These are phyloP conservation scores for Arvicanthis niloticus DNA, from an alignment of 2,113 vertebrate species.

Conservation along the genomic window DNA sequence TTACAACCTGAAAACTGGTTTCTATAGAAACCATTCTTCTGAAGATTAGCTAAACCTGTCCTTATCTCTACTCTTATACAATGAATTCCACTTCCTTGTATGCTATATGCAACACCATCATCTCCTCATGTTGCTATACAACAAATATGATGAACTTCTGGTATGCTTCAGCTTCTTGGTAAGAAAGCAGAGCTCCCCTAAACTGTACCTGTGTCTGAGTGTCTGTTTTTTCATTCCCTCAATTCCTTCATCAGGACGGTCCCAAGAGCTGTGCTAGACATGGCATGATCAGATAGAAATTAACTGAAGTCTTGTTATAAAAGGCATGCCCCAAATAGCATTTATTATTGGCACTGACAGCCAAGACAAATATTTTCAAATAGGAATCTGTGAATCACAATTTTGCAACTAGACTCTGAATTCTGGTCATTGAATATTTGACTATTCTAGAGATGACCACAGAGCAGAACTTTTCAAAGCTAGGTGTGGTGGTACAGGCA, in stretches of 20 bases:
- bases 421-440: background rate
- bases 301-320: background rate
- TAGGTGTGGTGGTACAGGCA: background rate
- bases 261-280: background rate
- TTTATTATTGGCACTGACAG: constrained; percentile 1
- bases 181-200: background rate
- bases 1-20: background rate
- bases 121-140: background rate
- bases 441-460: background rate
- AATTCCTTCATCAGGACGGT: background rate
- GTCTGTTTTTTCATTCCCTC: background rate
- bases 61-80: background rate
- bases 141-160: background rate
- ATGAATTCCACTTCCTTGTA: background rate
- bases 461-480: background rate
- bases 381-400: constrained; percentile 12
- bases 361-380: background rate
- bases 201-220: background rate
- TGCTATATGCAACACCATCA: background rate
- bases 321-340: background rate
- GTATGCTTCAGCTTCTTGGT: background rate
- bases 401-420: background rate
- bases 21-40: background rate
- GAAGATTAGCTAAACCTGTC: background rate
- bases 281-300: constrained; percentile 1